Evolutionary conservation across 2,797 vertebrate genomes (phyloP).

Genomic region (Graptemys geographica): DNA sequence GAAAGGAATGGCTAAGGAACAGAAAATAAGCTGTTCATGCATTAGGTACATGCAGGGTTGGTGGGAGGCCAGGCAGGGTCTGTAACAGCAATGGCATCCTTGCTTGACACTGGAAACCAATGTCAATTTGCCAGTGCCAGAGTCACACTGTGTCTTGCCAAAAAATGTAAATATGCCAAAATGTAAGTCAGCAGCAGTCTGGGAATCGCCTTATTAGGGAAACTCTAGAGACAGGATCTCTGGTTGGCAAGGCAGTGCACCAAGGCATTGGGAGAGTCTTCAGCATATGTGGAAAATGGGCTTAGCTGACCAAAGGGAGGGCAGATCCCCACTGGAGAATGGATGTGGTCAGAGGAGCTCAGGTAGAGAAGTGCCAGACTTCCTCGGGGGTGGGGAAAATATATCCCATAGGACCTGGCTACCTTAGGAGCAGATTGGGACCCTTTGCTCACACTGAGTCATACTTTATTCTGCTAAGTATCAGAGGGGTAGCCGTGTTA

Average conservation of each 20-base stretch:
- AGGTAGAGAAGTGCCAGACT: too few relatives aligned
- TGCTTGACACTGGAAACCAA: neutral
- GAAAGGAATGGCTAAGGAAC: neutral
- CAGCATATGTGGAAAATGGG: neutral
- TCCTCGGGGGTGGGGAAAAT: too few relatives aligned
- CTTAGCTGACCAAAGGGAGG: neutral
- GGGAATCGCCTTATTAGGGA: constrained; percentile 6
- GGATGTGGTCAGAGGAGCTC: neutral
- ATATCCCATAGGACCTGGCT: accelerated
- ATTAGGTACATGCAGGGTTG: neutral
- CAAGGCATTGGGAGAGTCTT: neutral
- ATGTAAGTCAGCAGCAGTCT: neutral
- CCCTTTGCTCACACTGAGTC: neutral
- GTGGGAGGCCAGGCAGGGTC: neutral
- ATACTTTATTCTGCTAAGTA: neutral
- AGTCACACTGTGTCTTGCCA: neutral
- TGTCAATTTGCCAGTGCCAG: constrained; percentile 3
- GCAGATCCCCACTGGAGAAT: neutral
- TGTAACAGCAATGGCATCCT: neutral
- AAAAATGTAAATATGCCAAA: neutral
- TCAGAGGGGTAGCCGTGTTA: too few relatives aligned
- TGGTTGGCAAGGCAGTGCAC: neutral
- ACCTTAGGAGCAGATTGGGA: neutral
- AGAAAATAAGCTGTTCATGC: neutral
- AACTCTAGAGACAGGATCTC: accelerated